phyloP scores from a whole-genome alignment of 1,140 invertebrate species.

The Pseudomyrmex sp. region DNA sequence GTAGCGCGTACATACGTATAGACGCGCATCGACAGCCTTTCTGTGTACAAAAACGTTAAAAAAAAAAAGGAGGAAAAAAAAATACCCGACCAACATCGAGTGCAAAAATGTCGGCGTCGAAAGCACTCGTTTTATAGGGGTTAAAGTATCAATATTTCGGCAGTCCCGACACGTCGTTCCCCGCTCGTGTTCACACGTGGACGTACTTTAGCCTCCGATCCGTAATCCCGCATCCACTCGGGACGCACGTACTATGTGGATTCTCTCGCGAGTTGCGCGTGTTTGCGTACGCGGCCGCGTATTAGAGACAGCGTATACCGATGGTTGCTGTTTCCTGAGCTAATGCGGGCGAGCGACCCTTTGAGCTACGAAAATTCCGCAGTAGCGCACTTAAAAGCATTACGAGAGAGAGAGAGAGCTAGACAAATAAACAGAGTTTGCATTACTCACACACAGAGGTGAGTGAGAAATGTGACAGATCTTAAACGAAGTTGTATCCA shows the following conservation, averaged over 20 bases:
- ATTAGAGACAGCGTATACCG: constrained; percentile 45
- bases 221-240: constrained; percentile 52
- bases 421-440: background rate
- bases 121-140: background rate
- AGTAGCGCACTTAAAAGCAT: constrained; percentile 39
- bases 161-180: background rate
- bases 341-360: constrained; percentile 53
- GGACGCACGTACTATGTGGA: constrained; percentile 47
- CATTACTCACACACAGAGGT: background rate
- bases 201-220: constrained; percentile 38
- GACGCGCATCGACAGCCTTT: constrained; percentile 23
- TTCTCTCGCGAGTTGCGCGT: constrained; percentile 52
- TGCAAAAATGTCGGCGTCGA: constrained; percentile 25
- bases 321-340: constrained; percentile 50
- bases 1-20: constrained; percentile 48
- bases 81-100: constrained; percentile 3
- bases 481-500: background rate
- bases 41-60: background rate
- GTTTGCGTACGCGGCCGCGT: constrained; percentile 54
- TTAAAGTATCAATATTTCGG: constrained; percentile 42
- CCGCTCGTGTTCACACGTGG: constrained; percentile 21
- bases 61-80: constrained; percentile 10
- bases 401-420: too few relatives aligned
- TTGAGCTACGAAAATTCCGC: constrained; percentile 52
- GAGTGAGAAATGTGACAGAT: background rate